Conservation (phyloP, 2,888 invertebrate genomes). For the Cheilosia pagana region DNA sequence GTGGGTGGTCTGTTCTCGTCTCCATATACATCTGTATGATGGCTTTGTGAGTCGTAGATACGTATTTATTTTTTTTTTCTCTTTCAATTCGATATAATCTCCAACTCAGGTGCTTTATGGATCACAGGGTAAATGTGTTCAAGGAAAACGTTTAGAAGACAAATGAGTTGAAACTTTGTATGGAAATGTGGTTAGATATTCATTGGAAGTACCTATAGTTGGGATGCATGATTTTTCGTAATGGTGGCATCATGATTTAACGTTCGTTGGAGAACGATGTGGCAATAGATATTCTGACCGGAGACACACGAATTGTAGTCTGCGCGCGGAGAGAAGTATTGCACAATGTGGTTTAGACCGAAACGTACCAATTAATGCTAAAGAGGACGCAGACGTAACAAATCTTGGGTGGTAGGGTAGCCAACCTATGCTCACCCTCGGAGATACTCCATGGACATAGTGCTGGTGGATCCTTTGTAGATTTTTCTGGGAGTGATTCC, state of each 20-base stretch:
- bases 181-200: slow-evolving; percentile 6
- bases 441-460: too few species aligned
- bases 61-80: slow-evolving; percentile 20
- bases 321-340: too few species aligned
- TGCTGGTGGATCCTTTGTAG: too few species aligned
- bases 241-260: slow-evolving; percentile 6
- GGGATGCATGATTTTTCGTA: slow-evolving; percentile 21
- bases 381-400: too few species aligned
- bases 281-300: neutral
- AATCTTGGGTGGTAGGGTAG: too few species aligned
- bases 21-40: slow-evolving; percentile 5
- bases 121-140: slow-evolving; percentile 32
- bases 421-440: too few species aligned
- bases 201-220: neutral
- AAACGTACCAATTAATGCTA: too few species aligned
- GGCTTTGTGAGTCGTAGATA: slow-evolving; percentile 15
- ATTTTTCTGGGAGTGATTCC: too few species aligned
- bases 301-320: neutral
- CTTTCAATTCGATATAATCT: slow-evolving; percentile 44
- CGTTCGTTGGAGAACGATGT: neutral
- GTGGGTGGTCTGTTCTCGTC: slow-evolving; percentile 67
- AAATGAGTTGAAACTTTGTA: slow-evolving; percentile 17
- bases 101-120: slow-evolving; percentile 53
- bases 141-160: slow-evolving; percentile 18
- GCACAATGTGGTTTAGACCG: too few species aligned